Evolutionary conservation across 2,113 vertebrate genomes (phyloP).

Genomic region (Taxidea taxus): DNA sequence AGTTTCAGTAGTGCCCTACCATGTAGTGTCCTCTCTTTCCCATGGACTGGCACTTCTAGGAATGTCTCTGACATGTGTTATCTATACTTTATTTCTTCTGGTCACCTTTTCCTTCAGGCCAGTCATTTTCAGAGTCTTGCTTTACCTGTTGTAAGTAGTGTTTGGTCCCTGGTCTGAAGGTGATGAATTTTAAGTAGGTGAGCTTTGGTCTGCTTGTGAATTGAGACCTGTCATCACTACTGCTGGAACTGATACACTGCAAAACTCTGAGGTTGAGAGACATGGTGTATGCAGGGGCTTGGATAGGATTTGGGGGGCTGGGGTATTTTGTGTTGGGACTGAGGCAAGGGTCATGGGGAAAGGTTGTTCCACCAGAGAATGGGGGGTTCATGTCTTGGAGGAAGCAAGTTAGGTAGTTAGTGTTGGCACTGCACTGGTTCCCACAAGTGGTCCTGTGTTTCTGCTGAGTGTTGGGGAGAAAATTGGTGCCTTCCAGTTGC

Average conservation of each 20-base stretch:
- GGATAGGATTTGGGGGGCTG: too few species aligned
- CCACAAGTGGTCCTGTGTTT: neutral
- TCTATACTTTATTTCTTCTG: too few species aligned
- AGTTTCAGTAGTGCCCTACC: neutral
- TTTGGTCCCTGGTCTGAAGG: neutral
- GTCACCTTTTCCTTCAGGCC: neutral
- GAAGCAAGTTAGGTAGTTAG: neutral
- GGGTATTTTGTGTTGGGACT: neutral
- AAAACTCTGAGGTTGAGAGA: neutral
- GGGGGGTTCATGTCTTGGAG: neutral
- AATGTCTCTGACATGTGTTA: neutral
- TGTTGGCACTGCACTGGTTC: neutral
- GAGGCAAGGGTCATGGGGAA: neutral
- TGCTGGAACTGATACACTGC: neutral
- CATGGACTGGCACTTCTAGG: neutral
- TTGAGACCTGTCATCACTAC: neutral
- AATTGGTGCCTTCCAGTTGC: neutral
- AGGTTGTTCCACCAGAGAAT: neutral
- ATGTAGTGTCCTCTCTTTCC: neutral
- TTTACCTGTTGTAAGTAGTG: neutral
- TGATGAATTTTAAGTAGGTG: neutral
- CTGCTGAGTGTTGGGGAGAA: neutral
- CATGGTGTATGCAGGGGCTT: neutral
- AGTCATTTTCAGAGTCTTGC: neutral
- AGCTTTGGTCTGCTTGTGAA: neutral